These are phyloP conservation scores for Cariama cristata DNA, from an alignment of 2,113 vertebrate species.

Conservation along the genomic window DNA sequence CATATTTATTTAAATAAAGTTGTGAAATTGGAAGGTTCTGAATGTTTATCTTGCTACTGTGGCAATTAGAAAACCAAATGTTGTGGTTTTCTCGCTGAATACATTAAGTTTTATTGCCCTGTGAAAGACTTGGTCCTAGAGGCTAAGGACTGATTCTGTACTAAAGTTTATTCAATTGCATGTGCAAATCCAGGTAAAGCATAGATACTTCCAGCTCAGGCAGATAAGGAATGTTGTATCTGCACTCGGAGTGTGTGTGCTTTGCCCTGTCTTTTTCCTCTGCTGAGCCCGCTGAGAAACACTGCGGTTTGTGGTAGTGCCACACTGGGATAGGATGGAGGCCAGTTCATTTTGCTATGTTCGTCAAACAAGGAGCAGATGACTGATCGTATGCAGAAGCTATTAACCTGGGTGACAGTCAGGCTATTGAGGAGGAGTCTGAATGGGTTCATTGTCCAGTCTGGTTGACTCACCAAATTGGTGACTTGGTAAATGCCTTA, in stretches of 20 bases:
- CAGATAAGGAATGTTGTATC: not conserved
- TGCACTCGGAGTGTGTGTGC: fast-evolving
- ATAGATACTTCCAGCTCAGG: not conserved
- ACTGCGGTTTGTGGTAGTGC: not conserved
- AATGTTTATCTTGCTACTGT: not conserved
- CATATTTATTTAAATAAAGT: not conserved
- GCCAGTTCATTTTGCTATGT: not conserved
- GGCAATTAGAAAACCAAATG: not conserved
- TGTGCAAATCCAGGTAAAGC: not conserved
- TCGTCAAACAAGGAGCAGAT: not conserved
- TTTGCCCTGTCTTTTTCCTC: not conserved
- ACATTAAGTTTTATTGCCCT: not conserved
- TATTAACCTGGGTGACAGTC: not conserved
- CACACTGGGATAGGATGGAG: not conserved
- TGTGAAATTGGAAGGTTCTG: not conserved
- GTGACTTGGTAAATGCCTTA: not conserved
- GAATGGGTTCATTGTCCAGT: not conserved
- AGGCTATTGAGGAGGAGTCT: not conserved
- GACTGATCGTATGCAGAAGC: not conserved
- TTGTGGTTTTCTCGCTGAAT: not conserved
- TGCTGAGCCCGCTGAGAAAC: not conserved
- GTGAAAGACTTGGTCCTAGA: not conserved
- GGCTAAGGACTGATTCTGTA: not conserved
- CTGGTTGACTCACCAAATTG: not conserved
- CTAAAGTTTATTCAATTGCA: not conserved